These are phyloP conservation scores for Hetaerina titia DNA, from an alignment of 2,888 invertebrate species.

Conservation along the genomic window DNA sequence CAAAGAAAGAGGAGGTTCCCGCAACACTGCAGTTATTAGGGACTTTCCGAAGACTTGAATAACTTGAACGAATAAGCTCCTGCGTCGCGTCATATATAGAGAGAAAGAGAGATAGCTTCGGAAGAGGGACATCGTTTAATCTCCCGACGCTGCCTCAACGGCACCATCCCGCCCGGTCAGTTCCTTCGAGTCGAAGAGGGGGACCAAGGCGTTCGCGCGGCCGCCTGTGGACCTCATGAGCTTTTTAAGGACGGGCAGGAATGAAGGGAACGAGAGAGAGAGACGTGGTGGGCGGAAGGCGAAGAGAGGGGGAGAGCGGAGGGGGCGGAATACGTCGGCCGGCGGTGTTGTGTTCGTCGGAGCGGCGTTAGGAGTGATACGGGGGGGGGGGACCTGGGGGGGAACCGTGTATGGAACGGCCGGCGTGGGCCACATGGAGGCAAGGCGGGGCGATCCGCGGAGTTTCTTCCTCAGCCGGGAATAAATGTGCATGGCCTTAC, in stretches of 20 bases:
- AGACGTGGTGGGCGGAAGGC: background rate
- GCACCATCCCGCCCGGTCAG: background rate
- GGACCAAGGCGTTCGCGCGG: background rate
- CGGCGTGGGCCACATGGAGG: background rate
- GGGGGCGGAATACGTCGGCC: background rate
- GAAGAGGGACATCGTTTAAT: too few relatives aligned
- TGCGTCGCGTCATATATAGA: too few relatives aligned
- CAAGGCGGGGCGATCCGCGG: background rate
- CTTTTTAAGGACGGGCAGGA: background rate
- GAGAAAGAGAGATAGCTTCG: too few relatives aligned
- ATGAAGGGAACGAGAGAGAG: background rate
- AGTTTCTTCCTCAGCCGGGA: too few relatives aligned
- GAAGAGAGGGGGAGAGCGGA: background rate
- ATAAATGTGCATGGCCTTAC: too few relatives aligned
- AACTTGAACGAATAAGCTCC: too few relatives aligned
- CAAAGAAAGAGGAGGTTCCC: too few relatives aligned
- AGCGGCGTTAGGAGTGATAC: background rate
- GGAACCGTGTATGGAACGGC: background rate
- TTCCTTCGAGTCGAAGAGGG: background rate
- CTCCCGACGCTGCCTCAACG: too few relatives aligned
- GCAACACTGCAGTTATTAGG: too few relatives aligned
- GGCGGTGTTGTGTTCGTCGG: background rate
- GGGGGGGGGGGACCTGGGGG: background rate
- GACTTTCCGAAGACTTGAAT: too few relatives aligned
- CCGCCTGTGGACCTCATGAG: background rate